phyloP scores from a whole-genome alignment of 2,113 vertebrate species.

The Nannobrachium achirus region DNA sequence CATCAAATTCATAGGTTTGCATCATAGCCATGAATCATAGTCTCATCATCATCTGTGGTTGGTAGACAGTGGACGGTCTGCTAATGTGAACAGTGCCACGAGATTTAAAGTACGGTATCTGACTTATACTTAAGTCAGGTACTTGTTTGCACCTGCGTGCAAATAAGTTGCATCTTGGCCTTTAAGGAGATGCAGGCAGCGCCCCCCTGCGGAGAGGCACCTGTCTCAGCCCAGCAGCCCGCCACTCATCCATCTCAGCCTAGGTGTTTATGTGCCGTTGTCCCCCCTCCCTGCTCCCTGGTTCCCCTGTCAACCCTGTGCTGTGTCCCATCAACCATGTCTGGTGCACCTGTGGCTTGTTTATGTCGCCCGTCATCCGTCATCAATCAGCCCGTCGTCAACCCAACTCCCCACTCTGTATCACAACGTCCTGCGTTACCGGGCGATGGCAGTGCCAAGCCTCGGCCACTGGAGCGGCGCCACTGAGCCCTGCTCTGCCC shows the following conservation, averaged over 20 bases:
- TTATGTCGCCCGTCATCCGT: slow-evolving; percentile 41
- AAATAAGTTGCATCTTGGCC: too few relatives aligned
- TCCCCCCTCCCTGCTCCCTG: background rate
- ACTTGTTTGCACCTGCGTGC: too few relatives aligned
- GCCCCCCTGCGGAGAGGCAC: slow-evolving; percentile 37
- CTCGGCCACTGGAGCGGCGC: slow-evolving; percentile 55
- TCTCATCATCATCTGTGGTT: background rate
- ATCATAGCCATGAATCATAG: too few relatives aligned
- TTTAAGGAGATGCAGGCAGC: slow-evolving; percentile 8
- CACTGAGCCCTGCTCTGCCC: background rate
- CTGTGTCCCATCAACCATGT: slow-evolving; percentile 42
- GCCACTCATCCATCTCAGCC: slow-evolving; percentile 43
- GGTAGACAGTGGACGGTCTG: too few relatives aligned
- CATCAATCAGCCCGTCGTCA: slow-evolving; percentile 21
- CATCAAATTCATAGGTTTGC: background rate
- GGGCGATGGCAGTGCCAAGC: slow-evolving; percentile 44
- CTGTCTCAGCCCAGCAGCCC: slow-evolving; percentile 43
- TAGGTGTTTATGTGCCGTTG: slow-evolving; percentile 34
- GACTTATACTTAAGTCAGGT: too few relatives aligned
- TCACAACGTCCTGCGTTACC: slow-evolving; percentile 27
- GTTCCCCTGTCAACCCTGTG: slow-evolving; percentile 25
- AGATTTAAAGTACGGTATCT: too few relatives aligned
- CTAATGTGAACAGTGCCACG: background rate
- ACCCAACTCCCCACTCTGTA: slow-evolving; percentile 28
- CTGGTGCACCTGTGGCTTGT: slow-evolving; percentile 32